Percentiles rank a stretch among this genome's conserved stretches.
phyloP scores from a whole-genome alignment of 1,140 invertebrate species.

The Caenorhabditis brenneri region DNA sequence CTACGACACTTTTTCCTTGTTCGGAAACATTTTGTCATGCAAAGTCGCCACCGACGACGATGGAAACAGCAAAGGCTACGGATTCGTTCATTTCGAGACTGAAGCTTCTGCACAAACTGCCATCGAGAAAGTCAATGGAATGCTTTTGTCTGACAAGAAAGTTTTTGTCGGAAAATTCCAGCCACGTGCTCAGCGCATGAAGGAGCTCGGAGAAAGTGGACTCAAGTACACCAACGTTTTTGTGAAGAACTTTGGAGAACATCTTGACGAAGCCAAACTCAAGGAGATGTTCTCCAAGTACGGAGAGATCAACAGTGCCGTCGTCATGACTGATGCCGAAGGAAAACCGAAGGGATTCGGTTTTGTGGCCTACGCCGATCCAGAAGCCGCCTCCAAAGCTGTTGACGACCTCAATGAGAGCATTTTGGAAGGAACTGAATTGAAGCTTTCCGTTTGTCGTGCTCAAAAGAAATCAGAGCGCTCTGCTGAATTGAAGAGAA shows the following conservation, averaged over 20 bases:
- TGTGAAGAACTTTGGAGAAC: slow-evolving; percentile 97
- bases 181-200: slow-evolving; percentile 93
- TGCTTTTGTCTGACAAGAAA: slow-evolving; percentile 89
- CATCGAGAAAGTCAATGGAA: slow-evolving; percentile 93
- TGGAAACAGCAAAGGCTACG: slow-evolving; percentile 94
- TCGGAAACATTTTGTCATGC: slow-evolving; percentile 79
- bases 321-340: slow-evolving; percentile 88
- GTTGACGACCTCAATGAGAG: slow-evolving; percentile 47
- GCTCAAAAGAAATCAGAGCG: slow-evolving; percentile 98
- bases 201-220: slow-evolving; percentile 93
- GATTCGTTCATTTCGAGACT: slow-evolving; percentile 99
- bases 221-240: slow-evolving; percentile 99
- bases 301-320: slow-evolving; percentile 83
- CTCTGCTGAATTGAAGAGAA: slow-evolving; percentile 91
- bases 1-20: slow-evolving; percentile 93
- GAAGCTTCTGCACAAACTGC: slow-evolving; percentile 96
- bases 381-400: slow-evolving; percentile 86
- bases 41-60: slow-evolving; percentile 94
- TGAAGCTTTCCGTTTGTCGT: slow-evolving; percentile 79
- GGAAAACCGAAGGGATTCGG: slow-evolving; percentile 97
- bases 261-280: slow-evolving; percentile 90
- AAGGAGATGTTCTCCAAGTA: slow-evolving; percentile 91
- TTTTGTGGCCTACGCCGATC: slow-evolving; percentile 97
- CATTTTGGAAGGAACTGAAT: slow-evolving; percentile 50
- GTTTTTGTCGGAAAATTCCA: slow-evolving; percentile 98